Evolutionary conservation across 2,797 vertebrate genomes (phyloP).

Genomic region (Gallinago stenura): DNA sequence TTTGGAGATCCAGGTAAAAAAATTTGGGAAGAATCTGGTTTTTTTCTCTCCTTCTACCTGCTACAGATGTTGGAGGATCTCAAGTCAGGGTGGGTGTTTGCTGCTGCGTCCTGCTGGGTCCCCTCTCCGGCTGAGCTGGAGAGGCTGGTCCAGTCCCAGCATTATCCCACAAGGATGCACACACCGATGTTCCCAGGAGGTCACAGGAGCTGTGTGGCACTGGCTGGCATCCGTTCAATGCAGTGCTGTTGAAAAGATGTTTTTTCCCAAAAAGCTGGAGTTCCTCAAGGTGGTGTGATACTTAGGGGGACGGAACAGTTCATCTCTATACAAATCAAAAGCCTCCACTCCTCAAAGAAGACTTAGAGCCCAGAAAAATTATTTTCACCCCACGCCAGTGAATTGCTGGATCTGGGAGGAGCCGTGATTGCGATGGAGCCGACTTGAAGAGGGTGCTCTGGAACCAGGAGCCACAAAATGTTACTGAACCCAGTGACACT

Average conservation of each 20-base stretch:
- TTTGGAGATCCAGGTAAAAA: not conserved
- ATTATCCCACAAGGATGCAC: not conserved
- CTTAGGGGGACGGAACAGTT: not conserved
- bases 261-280: not conserved
- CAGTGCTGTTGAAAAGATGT: not conserved
- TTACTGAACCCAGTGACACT: not conserved
- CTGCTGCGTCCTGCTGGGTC: not conserved
- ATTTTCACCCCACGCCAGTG: fast-evolving
- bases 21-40: not conserved
- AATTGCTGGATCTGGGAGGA: not conserved
- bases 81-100: not conserved
- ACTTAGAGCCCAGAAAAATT: not conserved
- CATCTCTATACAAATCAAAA: not conserved
- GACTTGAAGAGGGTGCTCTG: not conserved
- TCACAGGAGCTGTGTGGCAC: not conserved
- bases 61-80: not conserved
- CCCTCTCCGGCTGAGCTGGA: not conserved
- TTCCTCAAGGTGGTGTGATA: not conserved
- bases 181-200: fast-evolving
- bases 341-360: not conserved
- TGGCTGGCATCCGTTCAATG: not conserved
- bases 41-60: not conserved
- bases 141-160: not conserved
- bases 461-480: not conserved
- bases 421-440: fast-evolving